Evolutionary conservation across 2,888 invertebrate species (phyloP), one percentile per base, ranked within the genome.

Genomic region (Drosophila quinaria): DNA sequence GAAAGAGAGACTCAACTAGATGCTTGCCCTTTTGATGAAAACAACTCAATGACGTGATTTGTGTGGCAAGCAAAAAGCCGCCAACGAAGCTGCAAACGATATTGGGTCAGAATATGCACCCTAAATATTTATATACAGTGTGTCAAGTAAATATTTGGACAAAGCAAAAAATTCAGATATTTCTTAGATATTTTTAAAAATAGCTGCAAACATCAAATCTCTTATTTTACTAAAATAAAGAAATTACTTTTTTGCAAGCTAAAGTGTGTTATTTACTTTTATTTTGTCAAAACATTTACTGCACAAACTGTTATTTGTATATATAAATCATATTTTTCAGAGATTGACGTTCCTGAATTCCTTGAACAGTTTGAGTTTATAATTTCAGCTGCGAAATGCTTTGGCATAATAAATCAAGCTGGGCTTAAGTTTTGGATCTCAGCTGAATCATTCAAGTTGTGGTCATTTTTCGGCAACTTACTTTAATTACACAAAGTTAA

Each of bases 371-470:
- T 42, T 49, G 56, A 59, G 63, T 60, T 63, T 70, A 64, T 67
- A 86, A 80, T 72, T 81, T 82, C 44, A 79, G 89, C 66, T 73
- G 76, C 66, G 71, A 74, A 77, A 78, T 74, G 56, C 69, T 80
- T 88, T 85, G 85, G 90, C 87, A 91, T 91, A 90, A 90, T 91
- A 91, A 90, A 90, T 90, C 90, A 91, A 80, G 71, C 37, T 65
- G 80, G 67, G 72, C 87, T 79, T 77, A 74, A 77, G 71, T 56
- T 61, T 61, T 19, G 52, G 49, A 41, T 35, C 17, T n/a, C 65
- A 61, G 42, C 55, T 58, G 80, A 68, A 67, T 70, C 72, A 77
- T 63, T 51, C 62, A 59, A 17, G 56, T 35, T 55, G 29, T 62
- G 65, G 66, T 65, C 78, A 65, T 58, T 63, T 75, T 68, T 61